phyloP scores from a whole-genome alignment of 2,797 vertebrate species.

The Falco concolor region DNA sequence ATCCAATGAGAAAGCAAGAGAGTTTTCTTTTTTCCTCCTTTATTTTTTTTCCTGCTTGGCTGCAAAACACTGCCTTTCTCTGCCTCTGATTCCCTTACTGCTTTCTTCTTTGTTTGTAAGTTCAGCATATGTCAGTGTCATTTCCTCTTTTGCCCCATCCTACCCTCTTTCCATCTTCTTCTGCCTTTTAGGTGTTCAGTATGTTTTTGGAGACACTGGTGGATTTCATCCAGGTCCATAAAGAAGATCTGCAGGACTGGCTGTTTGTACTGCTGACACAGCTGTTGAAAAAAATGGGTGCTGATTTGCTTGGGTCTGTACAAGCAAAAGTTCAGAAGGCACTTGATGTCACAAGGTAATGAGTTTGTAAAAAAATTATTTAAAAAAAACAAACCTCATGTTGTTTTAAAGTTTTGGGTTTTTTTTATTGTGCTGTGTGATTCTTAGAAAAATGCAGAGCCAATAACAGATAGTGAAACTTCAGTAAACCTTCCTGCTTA shows the following conservation, averaged over 20 bases:
- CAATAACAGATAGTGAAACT: neutral
- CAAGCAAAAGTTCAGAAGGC: constrained; percentile 97
- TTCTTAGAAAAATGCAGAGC: neutral
- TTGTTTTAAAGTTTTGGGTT: neutral
- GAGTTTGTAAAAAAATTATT: neutral
- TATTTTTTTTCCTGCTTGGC: constrained; percentile 71
- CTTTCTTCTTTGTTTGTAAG: constrained; percentile 64
- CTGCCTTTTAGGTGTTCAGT: constrained; percentile 89
- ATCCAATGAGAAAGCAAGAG: constrained; percentile 64
- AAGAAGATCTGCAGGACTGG: constrained; percentile 96
- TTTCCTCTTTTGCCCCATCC: constrained; percentile 64
- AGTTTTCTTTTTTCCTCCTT: constrained; percentile 17
- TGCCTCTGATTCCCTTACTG: constrained; percentile 75
- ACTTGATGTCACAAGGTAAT: constrained; percentile 91
- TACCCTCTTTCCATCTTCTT: constrained; percentile 55
- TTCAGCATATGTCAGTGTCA: constrained; percentile 58
- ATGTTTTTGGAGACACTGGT: constrained; percentile 98
- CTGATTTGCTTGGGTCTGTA: constrained; percentile 94
- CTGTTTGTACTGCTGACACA: constrained; percentile 92
- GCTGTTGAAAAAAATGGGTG: constrained; percentile 97
- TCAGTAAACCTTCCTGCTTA: neutral
- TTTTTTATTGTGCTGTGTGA: neutral
- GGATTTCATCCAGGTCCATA: constrained; percentile 93
- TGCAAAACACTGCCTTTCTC: constrained; percentile 76
- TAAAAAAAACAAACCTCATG: neutral